Conservation (phyloP, 2,888 invertebrate species). For the Glomeris marginata region DNA sequence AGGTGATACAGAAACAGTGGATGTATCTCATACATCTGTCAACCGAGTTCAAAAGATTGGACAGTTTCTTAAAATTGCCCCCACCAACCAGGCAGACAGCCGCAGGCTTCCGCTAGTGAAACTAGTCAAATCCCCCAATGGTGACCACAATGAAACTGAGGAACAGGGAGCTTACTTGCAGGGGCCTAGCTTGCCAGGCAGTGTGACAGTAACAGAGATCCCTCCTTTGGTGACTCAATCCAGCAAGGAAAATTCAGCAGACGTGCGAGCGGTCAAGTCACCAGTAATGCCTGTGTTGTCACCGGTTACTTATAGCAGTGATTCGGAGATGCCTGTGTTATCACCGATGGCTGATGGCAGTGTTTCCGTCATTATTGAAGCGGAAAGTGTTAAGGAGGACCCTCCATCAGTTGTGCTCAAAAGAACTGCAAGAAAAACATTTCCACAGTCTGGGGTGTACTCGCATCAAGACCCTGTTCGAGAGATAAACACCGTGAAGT, state of each 20-base stretch:
- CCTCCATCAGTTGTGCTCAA: too few relatives aligned
- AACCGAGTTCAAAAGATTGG: too few relatives aligned
- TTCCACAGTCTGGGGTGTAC: too few relatives aligned
- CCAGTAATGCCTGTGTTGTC: slow-evolving; percentile 10
- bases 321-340: background rate
- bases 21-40: too few relatives aligned
- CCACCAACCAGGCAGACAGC: too few relatives aligned
- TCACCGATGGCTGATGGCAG: background rate
- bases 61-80: too few relatives aligned
- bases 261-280: background rate
- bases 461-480: background rate
- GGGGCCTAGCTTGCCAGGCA: background rate
- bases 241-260: background rate
- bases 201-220: background rate
- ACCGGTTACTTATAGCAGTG: background rate
- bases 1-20: too few relatives aligned
- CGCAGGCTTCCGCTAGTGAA: too few relatives aligned
- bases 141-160: too few relatives aligned
- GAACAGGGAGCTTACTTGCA: background rate
- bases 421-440: too few relatives aligned
- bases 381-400: background rate
- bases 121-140: too few relatives aligned
- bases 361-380: background rate
- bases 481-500: background rate
- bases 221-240: background rate